Evolutionary conservation across 1,140 invertebrate genomes (phyloP).

Genomic region (Zophobas morio): DNA sequence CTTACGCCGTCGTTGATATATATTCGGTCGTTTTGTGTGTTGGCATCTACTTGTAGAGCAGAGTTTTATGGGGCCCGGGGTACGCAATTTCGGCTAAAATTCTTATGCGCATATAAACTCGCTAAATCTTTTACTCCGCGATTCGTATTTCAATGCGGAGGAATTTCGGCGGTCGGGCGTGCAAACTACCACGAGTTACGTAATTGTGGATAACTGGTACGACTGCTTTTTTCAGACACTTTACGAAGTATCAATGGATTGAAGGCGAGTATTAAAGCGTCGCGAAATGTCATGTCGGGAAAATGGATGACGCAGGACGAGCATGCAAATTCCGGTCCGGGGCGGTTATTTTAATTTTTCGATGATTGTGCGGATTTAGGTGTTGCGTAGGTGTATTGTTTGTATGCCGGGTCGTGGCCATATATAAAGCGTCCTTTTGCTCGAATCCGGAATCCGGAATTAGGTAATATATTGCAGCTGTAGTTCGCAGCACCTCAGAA

Average conservation of each 20-base stretch:
- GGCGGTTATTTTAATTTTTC: conserved; percentile 11
- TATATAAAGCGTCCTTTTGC: conserved; percentile 25
- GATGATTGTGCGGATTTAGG: conserved; percentile 22
- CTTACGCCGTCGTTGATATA: conserved; percentile 23
- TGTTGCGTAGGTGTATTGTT: conserved; percentile 33
- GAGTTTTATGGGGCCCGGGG: conserved; percentile 15
- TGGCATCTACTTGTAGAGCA: conserved; percentile 24
- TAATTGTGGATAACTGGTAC: neutral
- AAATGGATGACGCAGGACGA: too few relatives aligned
- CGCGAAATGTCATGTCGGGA: neutral
- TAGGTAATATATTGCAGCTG: conserved; percentile 41
- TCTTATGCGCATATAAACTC: conserved; percentile 38
- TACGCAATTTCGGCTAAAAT: conserved; percentile 19
- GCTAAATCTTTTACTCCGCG: conserved; percentile 33
- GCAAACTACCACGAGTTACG: conserved; percentile 7
- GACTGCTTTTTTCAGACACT: too few relatives aligned
- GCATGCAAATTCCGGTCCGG: neutral
- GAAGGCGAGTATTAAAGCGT: too few relatives aligned
- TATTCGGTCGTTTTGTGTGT: conserved; percentile 27
- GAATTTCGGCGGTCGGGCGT: neutral
- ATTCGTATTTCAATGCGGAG: conserved; percentile 11
- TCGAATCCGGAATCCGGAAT: conserved; percentile 36
- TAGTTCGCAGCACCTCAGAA: conserved; percentile 43
- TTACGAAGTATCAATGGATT: too few relatives aligned
- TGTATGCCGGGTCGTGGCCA: neutral